These are phyloP conservation scores for Leucophenga varia DNA, from an alignment of 1,140 invertebrate genomes.

Conservation along the genomic window DNA sequence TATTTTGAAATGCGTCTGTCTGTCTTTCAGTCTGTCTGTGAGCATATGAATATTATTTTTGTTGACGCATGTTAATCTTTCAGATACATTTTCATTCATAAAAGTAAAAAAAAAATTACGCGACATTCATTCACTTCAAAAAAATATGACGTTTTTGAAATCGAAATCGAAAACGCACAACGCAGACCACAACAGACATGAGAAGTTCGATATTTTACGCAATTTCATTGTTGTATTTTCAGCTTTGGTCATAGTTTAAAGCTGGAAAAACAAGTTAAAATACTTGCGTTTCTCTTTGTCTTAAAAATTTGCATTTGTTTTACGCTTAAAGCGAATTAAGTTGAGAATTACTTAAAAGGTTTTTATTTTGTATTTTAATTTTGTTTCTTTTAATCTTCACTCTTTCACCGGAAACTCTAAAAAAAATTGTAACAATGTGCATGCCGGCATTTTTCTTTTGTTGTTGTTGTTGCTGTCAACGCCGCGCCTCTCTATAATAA, in stretches of 20 bases:
- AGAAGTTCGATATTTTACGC: constrained; percentile 30
- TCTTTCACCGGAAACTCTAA: constrained; percentile 42
- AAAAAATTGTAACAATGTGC: not conserved
- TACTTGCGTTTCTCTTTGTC: too few species aligned
- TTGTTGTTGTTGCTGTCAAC: not conserved
- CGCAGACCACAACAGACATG: not conserved
- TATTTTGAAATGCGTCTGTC: too few species aligned
- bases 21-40: too few species aligned
- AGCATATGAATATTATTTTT: too few species aligned
- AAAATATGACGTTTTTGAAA: too few species aligned
- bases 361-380: too few species aligned
- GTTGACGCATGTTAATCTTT: not conserved
- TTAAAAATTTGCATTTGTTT: too few species aligned
- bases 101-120: constrained; percentile 26
- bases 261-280: too few species aligned
- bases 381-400: too few species aligned
- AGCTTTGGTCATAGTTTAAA: constrained; percentile 8
- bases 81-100: constrained; percentile 28
- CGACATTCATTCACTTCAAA: too few species aligned
- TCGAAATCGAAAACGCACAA: not conserved
- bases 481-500: not conserved
- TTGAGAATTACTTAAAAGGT: too few species aligned
- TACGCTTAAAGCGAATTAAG: too few species aligned
- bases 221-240: constrained; percentile 48
- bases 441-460: not conserved